Conservation (phyloP, 2,113 vertebrate genomes). For the Myrmecobius fasciatus region DNA sequence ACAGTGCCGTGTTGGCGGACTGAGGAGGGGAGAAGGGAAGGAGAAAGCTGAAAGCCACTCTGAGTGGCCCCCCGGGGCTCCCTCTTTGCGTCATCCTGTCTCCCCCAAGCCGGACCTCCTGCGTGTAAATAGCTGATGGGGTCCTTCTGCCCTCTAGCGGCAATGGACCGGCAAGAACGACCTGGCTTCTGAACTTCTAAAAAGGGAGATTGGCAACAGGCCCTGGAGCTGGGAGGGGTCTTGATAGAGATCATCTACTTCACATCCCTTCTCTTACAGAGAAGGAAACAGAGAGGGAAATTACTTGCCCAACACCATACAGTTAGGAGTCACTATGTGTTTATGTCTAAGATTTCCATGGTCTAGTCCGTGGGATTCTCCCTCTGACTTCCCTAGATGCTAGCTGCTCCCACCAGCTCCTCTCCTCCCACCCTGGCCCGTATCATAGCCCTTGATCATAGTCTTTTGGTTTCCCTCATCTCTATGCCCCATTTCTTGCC, state of each 20-base stretch:
- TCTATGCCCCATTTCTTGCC: background rate
- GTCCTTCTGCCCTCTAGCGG: slow-evolving; percentile 75
- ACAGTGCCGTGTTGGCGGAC: background rate
- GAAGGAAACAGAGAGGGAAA: background rate
- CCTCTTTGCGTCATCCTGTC: background rate
- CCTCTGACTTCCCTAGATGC: background rate
- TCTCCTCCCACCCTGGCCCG: background rate
- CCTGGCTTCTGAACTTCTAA: background rate
- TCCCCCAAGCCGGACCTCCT: background rate
- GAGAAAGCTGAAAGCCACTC: background rate
- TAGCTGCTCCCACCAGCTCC: background rate
- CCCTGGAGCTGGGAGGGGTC: too few species aligned
- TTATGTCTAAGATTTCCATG: background rate
- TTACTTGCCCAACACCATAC: background rate
- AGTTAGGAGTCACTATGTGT: background rate
- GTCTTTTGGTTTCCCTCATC: background rate
- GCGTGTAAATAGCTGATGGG: background rate
- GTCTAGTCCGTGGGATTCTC: background rate
- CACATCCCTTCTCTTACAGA: background rate
- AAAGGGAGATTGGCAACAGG: background rate
- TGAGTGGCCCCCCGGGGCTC: background rate
- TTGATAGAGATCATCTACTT: background rate
- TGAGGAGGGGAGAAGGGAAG: background rate
- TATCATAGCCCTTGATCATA: background rate
- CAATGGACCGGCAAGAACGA: background rate